Conservation (phyloP, 2,113 vertebrate species). For the Antigone vipio region DNA sequence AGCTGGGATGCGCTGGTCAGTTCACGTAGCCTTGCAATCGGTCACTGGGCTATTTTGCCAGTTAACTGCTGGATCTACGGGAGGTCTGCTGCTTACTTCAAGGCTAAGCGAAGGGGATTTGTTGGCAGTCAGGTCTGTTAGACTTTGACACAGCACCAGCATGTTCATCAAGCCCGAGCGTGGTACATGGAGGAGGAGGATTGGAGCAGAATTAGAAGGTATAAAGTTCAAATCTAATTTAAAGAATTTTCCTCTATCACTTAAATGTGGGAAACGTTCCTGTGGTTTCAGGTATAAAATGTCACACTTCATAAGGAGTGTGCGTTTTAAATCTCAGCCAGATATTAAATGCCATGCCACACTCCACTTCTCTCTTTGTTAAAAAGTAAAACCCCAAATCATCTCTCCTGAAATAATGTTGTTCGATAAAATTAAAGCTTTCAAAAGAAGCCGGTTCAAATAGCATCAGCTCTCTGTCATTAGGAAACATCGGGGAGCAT, state of each 20-base stretch:
- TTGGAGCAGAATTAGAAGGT: constrained; percentile 23
- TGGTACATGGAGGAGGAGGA: not conserved
- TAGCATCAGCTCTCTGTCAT: not conserved
- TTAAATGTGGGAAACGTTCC: constrained; percentile 41
- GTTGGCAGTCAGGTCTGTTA: not conserved
- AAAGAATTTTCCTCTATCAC: constrained; percentile 39
- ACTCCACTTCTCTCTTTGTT: constrained; percentile 24
- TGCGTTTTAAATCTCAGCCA: constrained; percentile 55
- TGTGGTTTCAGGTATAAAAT: constrained; percentile 48
- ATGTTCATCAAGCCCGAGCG: not conserved
- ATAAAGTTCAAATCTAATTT: constrained; percentile 45
- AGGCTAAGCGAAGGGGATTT: constrained; percentile 18
- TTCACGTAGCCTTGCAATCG: not conserved
- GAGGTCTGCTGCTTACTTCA: constrained; percentile 26
- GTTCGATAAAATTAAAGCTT: constrained; percentile 39
- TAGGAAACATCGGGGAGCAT: not conserved
- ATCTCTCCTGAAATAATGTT: constrained; percentile 27
- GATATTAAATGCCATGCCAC: constrained; percentile 16
- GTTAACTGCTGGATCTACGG: not conserved
- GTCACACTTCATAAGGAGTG: constrained; percentile 37
- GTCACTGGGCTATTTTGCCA: not conserved
- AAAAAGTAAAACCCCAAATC: constrained; percentile 44
- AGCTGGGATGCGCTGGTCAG: not conserved
- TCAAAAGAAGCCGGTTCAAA: not conserved
- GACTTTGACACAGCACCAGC: constrained; percentile 20